These are phyloP conservation scores for Zosterops japonicus DNA, from an alignment of 2,113 vertebrate genomes.

Conservation along the genomic window DNA sequence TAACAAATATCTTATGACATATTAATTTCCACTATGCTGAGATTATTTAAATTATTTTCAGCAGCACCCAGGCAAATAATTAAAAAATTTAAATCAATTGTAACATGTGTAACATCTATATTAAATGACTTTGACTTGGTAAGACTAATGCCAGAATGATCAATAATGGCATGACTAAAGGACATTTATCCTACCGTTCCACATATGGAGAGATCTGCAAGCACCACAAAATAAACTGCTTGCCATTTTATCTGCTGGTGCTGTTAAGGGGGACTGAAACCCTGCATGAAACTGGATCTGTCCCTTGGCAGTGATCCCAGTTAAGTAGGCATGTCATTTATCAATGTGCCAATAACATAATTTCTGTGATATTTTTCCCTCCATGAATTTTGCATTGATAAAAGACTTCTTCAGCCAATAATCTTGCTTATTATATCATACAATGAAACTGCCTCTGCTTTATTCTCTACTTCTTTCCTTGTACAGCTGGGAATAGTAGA, in stretches of 20 bases:
- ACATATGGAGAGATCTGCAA: slow-evolving; percentile 8
- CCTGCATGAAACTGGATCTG: slow-evolving; percentile 34
- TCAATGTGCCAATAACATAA: slow-evolving; percentile 45
- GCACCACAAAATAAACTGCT: slow-evolving; percentile 16
- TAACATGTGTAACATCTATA: background rate
- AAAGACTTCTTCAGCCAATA: slow-evolving; percentile 1
- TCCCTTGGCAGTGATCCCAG: slow-evolving; percentile 50
- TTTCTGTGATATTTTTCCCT: slow-evolving; percentile 40
- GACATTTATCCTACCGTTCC: slow-evolving; percentile 7
- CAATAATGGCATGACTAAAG: slow-evolving; percentile 3
- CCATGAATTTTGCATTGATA: slow-evolving; percentile 26
- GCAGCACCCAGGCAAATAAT: background rate
- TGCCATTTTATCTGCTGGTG: slow-evolving; percentile 29
- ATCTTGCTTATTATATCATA: background rate
- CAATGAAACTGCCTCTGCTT: background rate
- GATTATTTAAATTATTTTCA: background rate
- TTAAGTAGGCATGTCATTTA: slow-evolving; percentile 36
- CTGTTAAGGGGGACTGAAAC: slow-evolving; percentile 26
- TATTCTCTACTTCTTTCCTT: background rate
- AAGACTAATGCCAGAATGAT: slow-evolving; percentile 24
- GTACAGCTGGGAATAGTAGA: background rate
- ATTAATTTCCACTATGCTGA: background rate
- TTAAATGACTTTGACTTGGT: slow-evolving; percentile 3
- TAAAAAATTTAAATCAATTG: background rate
- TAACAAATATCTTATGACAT: background rate